Percentiles rank a stretch among this genome's conserved stretches.
Evolutionary conservation across 2,797 vertebrate genomes (phyloP).

Genomic region (Selene dorsalis): DNA sequence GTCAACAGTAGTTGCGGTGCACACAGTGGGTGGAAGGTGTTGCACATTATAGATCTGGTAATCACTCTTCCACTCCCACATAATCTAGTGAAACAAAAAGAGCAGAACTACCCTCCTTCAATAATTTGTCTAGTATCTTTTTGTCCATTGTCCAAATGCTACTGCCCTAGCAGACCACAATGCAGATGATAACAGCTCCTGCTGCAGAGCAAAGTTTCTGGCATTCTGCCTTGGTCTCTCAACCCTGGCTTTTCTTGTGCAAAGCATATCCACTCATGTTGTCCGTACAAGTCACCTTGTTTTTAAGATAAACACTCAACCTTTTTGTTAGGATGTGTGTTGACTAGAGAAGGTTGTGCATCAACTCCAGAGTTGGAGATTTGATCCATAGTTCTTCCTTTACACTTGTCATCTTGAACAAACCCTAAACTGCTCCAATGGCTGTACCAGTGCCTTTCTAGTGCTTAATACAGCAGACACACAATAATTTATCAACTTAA

Average conservation of each 20-base stretch:
- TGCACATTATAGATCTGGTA: conserved; percentile 27
- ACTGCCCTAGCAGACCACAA: not conserved
- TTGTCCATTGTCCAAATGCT: conserved; percentile 1
- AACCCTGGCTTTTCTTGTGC: not conserved
- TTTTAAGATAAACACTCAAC: not conserved
- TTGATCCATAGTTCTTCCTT: not conserved
- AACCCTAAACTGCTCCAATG: not conserved
- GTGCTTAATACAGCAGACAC: no score
- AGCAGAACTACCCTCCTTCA: conserved; percentile 3
- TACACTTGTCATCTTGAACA: not conserved
- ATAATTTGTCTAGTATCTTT: conserved; percentile 13
- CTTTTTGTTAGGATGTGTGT: not conserved
- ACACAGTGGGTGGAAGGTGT: conserved; percentile 22
- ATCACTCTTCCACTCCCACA: conserved; percentile 14
- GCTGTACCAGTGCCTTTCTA: not conserved
- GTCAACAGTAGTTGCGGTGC: conserved; percentile 19
- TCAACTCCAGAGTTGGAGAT: not conserved
- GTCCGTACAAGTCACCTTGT: not conserved
- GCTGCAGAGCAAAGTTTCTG: not conserved
- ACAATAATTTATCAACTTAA: not conserved
- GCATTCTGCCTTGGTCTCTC: not conserved
- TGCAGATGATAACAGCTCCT: not conserved
- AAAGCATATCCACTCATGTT: no score
- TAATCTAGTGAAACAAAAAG: conserved; percentile 19
- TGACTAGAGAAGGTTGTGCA: not conserved